Evolutionary conservation across 2,888 invertebrate genomes (phyloP).

Genomic region (Teleogryllus oceanicus): DNA sequence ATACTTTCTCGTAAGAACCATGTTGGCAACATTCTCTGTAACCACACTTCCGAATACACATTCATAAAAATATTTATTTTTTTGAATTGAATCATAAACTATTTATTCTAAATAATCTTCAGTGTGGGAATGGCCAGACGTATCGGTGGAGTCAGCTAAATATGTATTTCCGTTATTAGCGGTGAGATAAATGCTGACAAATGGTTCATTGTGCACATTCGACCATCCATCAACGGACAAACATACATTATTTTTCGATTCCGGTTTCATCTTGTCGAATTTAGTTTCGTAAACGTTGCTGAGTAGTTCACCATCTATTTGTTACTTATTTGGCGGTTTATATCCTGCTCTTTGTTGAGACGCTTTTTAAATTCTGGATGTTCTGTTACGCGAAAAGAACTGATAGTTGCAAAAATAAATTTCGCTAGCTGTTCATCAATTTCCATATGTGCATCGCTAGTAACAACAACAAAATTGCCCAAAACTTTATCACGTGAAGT

Average conservation of each 20-base stretch:
- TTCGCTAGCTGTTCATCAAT: neutral
- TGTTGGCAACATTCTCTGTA: neutral
- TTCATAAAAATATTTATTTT: too few relatives aligned
- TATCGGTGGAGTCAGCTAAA: neutral
- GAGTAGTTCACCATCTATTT: neutral
- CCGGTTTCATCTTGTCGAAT: neutral
- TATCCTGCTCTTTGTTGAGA: neutral
- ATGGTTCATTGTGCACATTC: neutral
- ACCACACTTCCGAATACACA: neutral
- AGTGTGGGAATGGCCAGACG: neutral
- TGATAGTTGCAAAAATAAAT: neutral
- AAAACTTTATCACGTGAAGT: neutral
- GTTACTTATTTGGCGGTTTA: neutral
- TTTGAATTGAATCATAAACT: neutral
- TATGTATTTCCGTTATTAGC: neutral
- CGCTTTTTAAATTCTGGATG: neutral
- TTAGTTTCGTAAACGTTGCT: neutral
- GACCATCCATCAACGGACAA: neutral
- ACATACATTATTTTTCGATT: neutral
- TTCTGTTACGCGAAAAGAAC: neutral
- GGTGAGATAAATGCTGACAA: neutral
- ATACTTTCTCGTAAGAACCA: neutral
- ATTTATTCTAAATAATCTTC: neutral
- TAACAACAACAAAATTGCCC: neutral
- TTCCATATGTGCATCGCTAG: neutral